Evolutionary conservation across 2,888 invertebrate genomes (phyloP), one percentile per base, ranked within the genome.

Genomic region (Phorcus lineatus): DNA sequence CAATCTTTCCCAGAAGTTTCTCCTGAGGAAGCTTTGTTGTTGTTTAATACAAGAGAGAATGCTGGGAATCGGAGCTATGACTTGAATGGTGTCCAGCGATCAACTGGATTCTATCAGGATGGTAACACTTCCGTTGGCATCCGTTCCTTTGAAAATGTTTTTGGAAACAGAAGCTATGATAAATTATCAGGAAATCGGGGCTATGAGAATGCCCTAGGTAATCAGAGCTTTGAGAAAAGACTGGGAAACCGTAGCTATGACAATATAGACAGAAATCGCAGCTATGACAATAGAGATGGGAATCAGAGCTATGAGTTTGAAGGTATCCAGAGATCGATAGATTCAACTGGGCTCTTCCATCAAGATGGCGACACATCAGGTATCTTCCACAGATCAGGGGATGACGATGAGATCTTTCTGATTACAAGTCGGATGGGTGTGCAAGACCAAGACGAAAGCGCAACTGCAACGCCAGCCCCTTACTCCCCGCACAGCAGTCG

Each of bases 1-100:
- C 84, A 85, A 28, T 88, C 88, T 4, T 90, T 90, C 80, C 90
- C 90, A 7, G 90, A 90, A 74, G 88, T 90, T 24, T 87, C 87
- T 9, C 88, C 88, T 17, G 89, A 88, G 75, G 89, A 89, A 80
- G 89, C 88, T 9, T 31, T 75, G 74, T 24, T 76, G 76, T 52
- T 76, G 76, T 76, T 55, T 19, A 53, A 76, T 28, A 28, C 31
- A 0, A 67, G 47, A 13, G 47, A 47, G 47, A 47, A 47, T 47
- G 7, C 47, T 47, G 47, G 47, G 47, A 47, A 6, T 47, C 47
- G 47, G 47, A 47, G 47, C 13, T 47, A 47, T 13, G 47, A 13
- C 13, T 1, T 47, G 11, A 11, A 47, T 6, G 47, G 11, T 47
- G 40, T 36, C 16, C 28, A 40, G 19, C 16, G 70, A 70, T 24